Base-by-base conservation (phyloP, 2,888 invertebrate genomes). In the Molanna angustata region DNA sequence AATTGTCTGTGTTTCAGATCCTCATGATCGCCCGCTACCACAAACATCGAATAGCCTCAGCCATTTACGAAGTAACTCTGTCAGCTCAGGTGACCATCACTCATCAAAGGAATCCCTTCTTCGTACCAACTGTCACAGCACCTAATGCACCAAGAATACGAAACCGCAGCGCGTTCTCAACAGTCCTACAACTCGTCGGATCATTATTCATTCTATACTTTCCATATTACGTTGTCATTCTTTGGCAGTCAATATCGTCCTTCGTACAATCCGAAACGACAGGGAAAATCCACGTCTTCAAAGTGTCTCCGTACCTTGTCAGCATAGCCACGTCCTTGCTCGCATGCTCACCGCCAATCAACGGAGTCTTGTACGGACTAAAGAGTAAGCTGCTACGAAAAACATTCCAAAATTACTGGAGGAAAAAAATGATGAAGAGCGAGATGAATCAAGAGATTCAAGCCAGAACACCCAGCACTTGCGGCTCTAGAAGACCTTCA, bases 31-130 rank as follows among this genome's bases (percentile, higher is more conserved):
- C 83, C 6, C 73, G 83, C 1, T 88, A 89, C 67, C 90, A 91
- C 65, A 80, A 89, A 4, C 90, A 90, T 66, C 80, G 90, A 54
- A 91, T 91, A 61, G 89, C 90, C 20, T 88, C 89, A 40, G 90
- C 90, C 18, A 88, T 90, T 61, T 90, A 88, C 71, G 89, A 90
- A 74, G 89, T 90, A 35, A 90, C 90, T 0, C 69, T 90, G 46
- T 88, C 88, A 6, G 90, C 90, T 1, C 90, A 90, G 72, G 90
- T 90, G 60, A 88, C 88, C 43, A 88, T 89, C 62, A 89, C 88
- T 0, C 88, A 88, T 65, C 89, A 89, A 67, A 75, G 88, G 59
- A 89, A 89, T 64, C 89, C 89, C 6, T 88, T 89, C 67, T 81
- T 84, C 58, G 79, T 86, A 40, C 85, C 85, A 20, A 82, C 83